Conservation (phyloP, 1,140 invertebrate species). For the Panagrolaimus sp. region DNA sequence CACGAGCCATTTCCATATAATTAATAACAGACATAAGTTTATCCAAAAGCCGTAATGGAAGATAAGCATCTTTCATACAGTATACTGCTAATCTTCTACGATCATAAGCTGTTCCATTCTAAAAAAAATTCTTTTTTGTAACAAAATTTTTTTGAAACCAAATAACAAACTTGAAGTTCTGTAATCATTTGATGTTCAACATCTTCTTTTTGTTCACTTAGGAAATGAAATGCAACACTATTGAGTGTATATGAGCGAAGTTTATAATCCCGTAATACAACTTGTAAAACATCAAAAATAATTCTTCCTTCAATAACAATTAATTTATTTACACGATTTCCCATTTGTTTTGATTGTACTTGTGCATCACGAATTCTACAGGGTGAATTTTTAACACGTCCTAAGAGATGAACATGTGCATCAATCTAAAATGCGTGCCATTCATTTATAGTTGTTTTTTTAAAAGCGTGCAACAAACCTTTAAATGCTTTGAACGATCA, state of each 20-base stretch:
- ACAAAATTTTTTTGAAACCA: too few species aligned
- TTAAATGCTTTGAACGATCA: conserved; percentile 67
- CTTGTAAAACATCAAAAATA: conserved; percentile 82
- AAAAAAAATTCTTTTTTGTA: conserved; percentile 24
- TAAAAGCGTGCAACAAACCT: conserved; percentile 55
- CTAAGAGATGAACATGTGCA: conserved; percentile 58
- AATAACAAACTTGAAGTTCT: conserved; percentile 76
- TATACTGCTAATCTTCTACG: conserved; percentile 82
- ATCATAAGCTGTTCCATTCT: conserved; percentile 62
- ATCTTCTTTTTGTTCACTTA: conserved; percentile 99
- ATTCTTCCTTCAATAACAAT: conserved; percentile 94
- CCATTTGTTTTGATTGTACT: conserved; percentile 95
- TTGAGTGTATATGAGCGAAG: conserved; percentile 96
- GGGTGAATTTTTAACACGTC: conserved; percentile 68
- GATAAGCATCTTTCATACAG: conserved; percentile 93
- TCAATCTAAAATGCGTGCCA: conserved; percentile 32
- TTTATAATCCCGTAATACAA: conserved; percentile 91
- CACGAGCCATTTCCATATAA: conserved; percentile 99
- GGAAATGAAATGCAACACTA: conserved; percentile 93
- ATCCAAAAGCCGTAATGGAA: conserved; percentile 84
- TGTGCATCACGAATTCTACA: conserved; percentile 70
- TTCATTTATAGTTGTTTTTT: not conserved
- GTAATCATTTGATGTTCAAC: conserved; percentile 98
- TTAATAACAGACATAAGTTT: conserved; percentile 99
- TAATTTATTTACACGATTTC: conserved; percentile 84